Percentiles rank a stretch among this genome's conserved stretches.
These are phyloP conservation scores for Pseudorectes ferrugineus DNA, from an alignment of 2,113 vertebrate genomes.

Conservation along the genomic window DNA sequence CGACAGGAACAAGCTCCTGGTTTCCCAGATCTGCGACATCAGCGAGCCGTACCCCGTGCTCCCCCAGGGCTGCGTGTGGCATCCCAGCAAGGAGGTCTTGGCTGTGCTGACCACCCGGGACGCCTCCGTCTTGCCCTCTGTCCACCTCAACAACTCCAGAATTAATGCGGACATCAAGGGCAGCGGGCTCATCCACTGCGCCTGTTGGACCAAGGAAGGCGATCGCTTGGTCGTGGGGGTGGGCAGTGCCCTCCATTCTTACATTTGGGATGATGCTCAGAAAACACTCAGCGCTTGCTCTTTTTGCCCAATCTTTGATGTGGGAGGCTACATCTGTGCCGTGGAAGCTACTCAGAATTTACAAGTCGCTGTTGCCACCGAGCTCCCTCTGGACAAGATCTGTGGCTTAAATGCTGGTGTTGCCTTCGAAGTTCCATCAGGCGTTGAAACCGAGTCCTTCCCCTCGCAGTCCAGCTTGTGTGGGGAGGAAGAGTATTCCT, in stretches of 20 bases:
- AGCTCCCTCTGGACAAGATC: slow-evolving; percentile 90
- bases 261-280: slow-evolving; percentile 88
- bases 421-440: slow-evolving; percentile 68
- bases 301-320: slow-evolving; percentile 85
- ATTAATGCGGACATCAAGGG: slow-evolving; percentile 79
- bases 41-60: slow-evolving; percentile 85
- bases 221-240: slow-evolving; percentile 86
- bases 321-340: slow-evolving; percentile 84
- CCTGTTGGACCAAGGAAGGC: slow-evolving; percentile 93
- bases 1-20: slow-evolving; percentile 86
- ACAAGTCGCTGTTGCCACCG: slow-evolving; percentile 86
- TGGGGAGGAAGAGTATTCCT: slow-evolving; percentile 59
- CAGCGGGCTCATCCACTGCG: slow-evolving; percentile 84
- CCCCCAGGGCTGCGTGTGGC: slow-evolving; percentile 88
- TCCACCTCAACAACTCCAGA: slow-evolving; percentile 78
- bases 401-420: slow-evolving; percentile 85
- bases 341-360: slow-evolving; percentile 77
- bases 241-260: slow-evolving; percentile 86
- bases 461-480: slow-evolving; percentile 53
- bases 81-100: slow-evolving; percentile 83
- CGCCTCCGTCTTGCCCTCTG: slow-evolving; percentile 80
- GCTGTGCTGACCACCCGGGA: slow-evolving; percentile 83
- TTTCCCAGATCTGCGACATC: slow-evolving; percentile 86
- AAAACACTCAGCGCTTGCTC: slow-evolving; percentile 80
- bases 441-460: neutral